These are phyloP conservation scores for Phoebastria nigripes DNA, from an alignment of 2,797 vertebrate genomes.

Conservation along the genomic window DNA sequence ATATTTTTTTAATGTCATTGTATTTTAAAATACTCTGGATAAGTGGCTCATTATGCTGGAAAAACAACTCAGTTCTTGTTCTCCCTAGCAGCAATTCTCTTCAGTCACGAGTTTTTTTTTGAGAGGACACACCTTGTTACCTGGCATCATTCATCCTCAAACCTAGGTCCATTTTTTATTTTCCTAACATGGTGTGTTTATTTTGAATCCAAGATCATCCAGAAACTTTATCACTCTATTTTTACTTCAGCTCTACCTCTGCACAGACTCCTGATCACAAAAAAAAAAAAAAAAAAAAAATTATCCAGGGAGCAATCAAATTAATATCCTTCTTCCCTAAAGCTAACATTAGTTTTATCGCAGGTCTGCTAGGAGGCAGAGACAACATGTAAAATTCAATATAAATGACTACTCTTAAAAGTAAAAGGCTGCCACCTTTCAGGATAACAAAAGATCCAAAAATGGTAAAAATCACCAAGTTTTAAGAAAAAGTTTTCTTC, in stretches of 20 bases:
- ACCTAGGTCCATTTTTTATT: background rate
- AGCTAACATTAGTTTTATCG: background rate
- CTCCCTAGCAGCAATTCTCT: background rate
- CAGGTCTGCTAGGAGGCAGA: background rate
- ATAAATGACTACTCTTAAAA: background rate
- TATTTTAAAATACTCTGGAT: background rate
- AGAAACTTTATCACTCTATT: background rate
- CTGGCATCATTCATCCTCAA: background rate
- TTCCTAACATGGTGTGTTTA: background rate
- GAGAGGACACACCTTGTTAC: background rate
- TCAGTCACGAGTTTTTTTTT: background rate
- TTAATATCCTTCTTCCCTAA: background rate
- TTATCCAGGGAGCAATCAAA: background rate
- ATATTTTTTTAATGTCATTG: background rate
- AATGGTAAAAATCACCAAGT: background rate
- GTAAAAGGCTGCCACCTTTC: background rate
- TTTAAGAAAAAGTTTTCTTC: background rate
- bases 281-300: background rate
- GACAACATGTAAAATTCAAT: background rate
- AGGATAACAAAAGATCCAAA: background rate
- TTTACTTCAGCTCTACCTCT: background rate
- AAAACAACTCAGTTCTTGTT: background rate
- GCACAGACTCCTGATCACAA: background rate
- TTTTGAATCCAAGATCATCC: background rate
- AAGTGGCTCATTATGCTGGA: background rate